phyloP scores from a whole-genome alignment of 2,888 invertebrate species.

The Ypsolopha sequella region DNA sequence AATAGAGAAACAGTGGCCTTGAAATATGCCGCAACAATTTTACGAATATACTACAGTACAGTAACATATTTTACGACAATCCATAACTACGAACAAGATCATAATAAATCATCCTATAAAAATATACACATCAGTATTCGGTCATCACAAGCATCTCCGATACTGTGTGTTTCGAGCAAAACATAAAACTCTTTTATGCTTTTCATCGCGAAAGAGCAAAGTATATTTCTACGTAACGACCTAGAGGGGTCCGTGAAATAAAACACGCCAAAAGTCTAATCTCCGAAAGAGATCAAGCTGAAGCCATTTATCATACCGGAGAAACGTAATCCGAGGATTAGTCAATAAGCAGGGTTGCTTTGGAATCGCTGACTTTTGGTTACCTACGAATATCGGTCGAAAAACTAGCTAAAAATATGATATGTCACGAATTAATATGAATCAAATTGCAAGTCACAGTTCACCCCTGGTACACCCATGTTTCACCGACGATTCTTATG shows the following conservation, averaged over 20 bases:
- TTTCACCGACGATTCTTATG: too few relatives aligned
- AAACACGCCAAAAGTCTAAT: constrained; percentile 17
- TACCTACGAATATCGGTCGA: background rate
- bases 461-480: too few relatives aligned
- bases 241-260: constrained; percentile 5
- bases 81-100: background rate
- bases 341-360: background rate
- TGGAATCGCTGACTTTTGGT: background rate
- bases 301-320: constrained; percentile 32
- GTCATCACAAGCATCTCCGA: background rate
- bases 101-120: background rate
- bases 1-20: too few relatives aligned
- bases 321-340: constrained; percentile 14
- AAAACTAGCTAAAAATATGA: background rate
- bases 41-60: too few relatives aligned
- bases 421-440: too few relatives aligned
- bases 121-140: background rate
- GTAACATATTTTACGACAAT: too few relatives aligned
- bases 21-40: too few relatives aligned
- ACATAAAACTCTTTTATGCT: background rate
- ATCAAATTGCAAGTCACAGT: too few relatives aligned
- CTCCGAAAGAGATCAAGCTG: constrained; percentile 17
- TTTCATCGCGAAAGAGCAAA: background rate
- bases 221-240: constrained; percentile 1
- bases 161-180: background rate